Base-by-base conservation (phyloP, 2,113 vertebrate genomes). In the Corvus cornix region DNA sequence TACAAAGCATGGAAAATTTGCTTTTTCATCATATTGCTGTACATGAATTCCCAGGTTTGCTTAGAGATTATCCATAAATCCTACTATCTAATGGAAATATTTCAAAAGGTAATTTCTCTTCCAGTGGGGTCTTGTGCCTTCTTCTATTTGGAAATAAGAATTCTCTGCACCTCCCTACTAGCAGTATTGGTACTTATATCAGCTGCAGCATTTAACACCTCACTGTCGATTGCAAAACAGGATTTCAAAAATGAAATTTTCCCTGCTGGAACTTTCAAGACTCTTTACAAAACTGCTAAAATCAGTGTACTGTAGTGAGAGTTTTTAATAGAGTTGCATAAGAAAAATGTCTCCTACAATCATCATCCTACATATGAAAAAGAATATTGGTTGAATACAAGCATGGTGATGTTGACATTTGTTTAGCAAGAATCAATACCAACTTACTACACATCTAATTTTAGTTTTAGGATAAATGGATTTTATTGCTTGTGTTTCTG, bases 401-500 rank as follows among this genome's bases (percentile, higher is more conserved):
- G 39, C 5, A 0, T 78, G 39, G 41, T 4, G 3, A 12, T 88
- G 68, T 74, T 89, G 72, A 78, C 60, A 64, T 83, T 80, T 88
- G 48, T 85, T 95, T 83, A 93, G n/a, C 35, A 84, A 84, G 90
- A 92, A 86, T 90, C 51, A 52, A 41, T 93, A 63, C 9, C n/a
- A 58, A 51, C 59, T 78, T 78, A 48, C 44, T 73, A 21, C 19
- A 39, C 16, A 26, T 48, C 43, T 81, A 64, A 88, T 93, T 76
- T 92, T 60, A 72, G 41, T 79, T 88, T 27, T 39, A 56, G 31
- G 35, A 79, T 93, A 64, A 90, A 86, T 80, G 15, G 68, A 72
- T 93, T 92, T 77, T 77, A 64, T 74, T 78, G 67, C 41, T 95
- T 59, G 26, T 46, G 16, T 52, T 84, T 90, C 21, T 79, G 33